A percentile compares a stretch with the other conserved stretches of the same genome.
Conservation (phyloP, 2,888 invertebrate genomes). For the Corbicula japonica region DNA sequence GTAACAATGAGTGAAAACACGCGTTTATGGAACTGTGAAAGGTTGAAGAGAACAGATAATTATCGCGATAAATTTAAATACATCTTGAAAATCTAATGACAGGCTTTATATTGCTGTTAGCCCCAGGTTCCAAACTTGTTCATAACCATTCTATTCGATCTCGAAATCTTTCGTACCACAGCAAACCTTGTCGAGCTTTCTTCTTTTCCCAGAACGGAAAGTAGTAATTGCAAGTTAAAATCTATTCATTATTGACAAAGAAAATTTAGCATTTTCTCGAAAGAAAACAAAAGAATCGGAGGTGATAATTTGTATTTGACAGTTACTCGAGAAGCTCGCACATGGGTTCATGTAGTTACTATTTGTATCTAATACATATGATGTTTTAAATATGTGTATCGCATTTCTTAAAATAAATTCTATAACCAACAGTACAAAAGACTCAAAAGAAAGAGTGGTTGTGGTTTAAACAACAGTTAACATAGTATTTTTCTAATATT, state of each 20-base stretch:
- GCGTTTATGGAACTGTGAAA: constrained; percentile 49
- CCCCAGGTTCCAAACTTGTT: constrained; percentile 32
- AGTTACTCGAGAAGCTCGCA: constrained; percentile 14
- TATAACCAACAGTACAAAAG: too few species aligned
- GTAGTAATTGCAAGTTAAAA: constrained; percentile 21
- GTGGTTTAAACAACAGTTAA: too few species aligned
- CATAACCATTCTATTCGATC: background rate
- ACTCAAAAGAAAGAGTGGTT: too few species aligned
- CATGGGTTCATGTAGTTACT: constrained; percentile 29
- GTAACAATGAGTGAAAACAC: constrained; percentile 50
- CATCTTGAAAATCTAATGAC: constrained; percentile 55
- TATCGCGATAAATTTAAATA: constrained; percentile 65
- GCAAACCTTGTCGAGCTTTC: background rate
- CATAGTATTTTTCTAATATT: too few species aligned
- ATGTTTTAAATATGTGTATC: too few species aligned
- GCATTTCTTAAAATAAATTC: too few species aligned
- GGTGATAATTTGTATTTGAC: constrained; percentile 18
- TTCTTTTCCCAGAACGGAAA: background rate
- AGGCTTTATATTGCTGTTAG: constrained; percentile 23
- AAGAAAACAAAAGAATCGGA: constrained; percentile 12
- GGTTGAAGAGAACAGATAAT: constrained; percentile 48
- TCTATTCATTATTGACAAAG: background rate
- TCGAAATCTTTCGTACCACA: too few species aligned
- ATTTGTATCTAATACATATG: too few species aligned
- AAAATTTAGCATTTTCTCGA: constrained; percentile 17